Conservation (phyloP, 2,113 vertebrate genomes). For the Burhinus bistriatus region DNA sequence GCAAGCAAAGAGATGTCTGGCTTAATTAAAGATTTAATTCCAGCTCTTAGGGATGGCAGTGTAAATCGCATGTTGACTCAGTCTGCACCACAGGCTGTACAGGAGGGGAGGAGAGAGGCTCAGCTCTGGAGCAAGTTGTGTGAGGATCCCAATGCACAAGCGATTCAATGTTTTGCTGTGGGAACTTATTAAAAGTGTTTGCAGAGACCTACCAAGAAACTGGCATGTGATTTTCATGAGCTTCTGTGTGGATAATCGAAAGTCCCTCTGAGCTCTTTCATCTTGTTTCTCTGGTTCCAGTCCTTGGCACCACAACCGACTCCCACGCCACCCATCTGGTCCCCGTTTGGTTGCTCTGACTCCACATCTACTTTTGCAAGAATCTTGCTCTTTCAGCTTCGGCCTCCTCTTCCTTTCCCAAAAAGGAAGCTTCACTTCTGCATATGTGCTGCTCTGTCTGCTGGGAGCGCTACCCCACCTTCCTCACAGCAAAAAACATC, state of each 20-base stretch:
- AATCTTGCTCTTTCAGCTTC: not conserved
- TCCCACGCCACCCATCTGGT: not conserved
- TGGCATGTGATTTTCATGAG: not conserved
- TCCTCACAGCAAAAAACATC: not conserved
- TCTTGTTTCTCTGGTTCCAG: fast-evolving
- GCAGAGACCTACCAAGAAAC: not conserved
- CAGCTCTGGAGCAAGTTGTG: not conserved
- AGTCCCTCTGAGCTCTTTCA: not conserved
- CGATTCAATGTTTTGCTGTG: not conserved
- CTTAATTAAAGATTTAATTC: constrained; percentile 59
- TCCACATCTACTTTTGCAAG: not conserved
- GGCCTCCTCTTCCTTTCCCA: not conserved
- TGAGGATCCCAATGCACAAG: not conserved
- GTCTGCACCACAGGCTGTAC: not conserved
- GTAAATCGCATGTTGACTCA: not conserved
- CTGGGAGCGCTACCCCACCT: not conserved
- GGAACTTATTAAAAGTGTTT: not conserved
- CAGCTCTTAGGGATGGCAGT: not conserved
- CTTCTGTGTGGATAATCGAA: not conserved
- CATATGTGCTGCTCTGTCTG: not conserved
- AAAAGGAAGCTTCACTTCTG: not conserved
- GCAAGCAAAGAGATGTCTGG: constrained; percentile 28
- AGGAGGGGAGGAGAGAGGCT: not conserved
- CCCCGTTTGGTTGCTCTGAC: not conserved
- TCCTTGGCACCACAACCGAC: not conserved